Percentiles rank a stretch among this genome's conserved stretches.
Conservation (phyloP, 2,888 invertebrate genomes). For the Schrankia costaestrigalis region DNA sequence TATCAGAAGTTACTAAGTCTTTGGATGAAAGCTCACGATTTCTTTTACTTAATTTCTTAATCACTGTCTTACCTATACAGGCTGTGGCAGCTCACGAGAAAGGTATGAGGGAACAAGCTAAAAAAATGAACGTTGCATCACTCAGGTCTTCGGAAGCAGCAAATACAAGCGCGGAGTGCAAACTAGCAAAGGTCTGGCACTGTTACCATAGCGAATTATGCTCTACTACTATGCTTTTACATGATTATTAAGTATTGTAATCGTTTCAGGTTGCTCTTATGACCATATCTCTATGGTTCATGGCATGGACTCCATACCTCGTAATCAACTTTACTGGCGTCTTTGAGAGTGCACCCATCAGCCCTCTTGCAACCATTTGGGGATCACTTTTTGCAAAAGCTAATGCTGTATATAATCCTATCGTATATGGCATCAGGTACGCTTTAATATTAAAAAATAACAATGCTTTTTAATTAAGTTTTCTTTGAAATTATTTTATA, state of each 20-base stretch:
- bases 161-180: conserved; percentile 91
- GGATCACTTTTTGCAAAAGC: conserved; percentile 95
- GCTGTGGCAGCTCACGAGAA: conserved; percentile 93
- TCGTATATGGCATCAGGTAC: conserved; percentile 94
- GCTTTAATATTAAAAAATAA: conserved; percentile 5
- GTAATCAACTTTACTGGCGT: conserved; percentile 91
- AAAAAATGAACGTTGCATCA: conserved; percentile 96
- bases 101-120: conserved; percentile 93
- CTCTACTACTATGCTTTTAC: too few relatives aligned
- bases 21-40: too few relatives aligned
- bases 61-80: conserved; percentile 42
- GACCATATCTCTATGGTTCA: conserved; percentile 94
- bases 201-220: conserved; percentile 1
- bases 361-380: conserved; percentile 92
- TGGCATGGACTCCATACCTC: conserved; percentile 95
- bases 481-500: not conserved
- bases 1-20: too few relatives aligned
- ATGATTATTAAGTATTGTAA: not conserved
- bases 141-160: conserved; percentile 88
- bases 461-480: not conserved
- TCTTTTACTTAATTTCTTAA: too few relatives aligned
- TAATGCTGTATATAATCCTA: conserved; percentile 94
- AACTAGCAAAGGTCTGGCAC: conserved; percentile 86
- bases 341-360: conserved; percentile 86
- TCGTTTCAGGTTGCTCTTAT: conserved; percentile 87